phyloP scores from a whole-genome alignment of 2,113 vertebrate species.

The Pelvicachromis taeniatus region DNA sequence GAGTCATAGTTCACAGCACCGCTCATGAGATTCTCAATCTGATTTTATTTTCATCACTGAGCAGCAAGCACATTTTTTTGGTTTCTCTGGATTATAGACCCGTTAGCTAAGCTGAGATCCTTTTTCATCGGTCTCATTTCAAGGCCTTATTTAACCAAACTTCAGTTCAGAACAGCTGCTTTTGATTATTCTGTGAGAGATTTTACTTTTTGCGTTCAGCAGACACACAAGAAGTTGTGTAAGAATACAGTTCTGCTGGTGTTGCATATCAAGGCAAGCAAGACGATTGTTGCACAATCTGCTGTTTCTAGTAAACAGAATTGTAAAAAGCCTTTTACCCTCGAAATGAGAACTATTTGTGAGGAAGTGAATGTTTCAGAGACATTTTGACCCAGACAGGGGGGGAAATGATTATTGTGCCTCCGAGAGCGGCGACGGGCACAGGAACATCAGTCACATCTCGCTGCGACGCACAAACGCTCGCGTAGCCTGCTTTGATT shows the following conservation, averaged over 20 bases:
- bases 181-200: not conserved
- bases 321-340: slow-evolving; percentile 39
- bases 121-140: not conserved
- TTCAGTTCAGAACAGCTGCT: not conserved
- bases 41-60: slow-evolving; percentile 40
- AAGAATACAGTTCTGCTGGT: not conserved
- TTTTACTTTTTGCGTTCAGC: not conserved
- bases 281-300: slow-evolving; percentile 8
- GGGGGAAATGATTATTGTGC: slow-evolving; percentile 61
- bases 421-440: slow-evolving; percentile 26
- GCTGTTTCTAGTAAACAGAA: slow-evolving; percentile 41
- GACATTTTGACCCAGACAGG: slow-evolving; percentile 71
- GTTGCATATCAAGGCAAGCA: not conserved
- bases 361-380: slow-evolving; percentile 69
- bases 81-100: not conserved
- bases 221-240: not conserved
- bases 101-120: not conserved
- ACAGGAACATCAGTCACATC: not conserved
- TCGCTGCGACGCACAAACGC: not conserved
- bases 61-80: slow-evolving; percentile 23
- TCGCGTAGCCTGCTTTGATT: not conserved
- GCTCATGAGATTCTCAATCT: slow-evolving; percentile 21
- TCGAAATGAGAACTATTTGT: slow-evolving; percentile 72
- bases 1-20: slow-evolving; percentile 51
- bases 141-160: not conserved